phyloP scores from a whole-genome alignment of 2,888 invertebrate genomes.

The Apamea sordens region DNA sequence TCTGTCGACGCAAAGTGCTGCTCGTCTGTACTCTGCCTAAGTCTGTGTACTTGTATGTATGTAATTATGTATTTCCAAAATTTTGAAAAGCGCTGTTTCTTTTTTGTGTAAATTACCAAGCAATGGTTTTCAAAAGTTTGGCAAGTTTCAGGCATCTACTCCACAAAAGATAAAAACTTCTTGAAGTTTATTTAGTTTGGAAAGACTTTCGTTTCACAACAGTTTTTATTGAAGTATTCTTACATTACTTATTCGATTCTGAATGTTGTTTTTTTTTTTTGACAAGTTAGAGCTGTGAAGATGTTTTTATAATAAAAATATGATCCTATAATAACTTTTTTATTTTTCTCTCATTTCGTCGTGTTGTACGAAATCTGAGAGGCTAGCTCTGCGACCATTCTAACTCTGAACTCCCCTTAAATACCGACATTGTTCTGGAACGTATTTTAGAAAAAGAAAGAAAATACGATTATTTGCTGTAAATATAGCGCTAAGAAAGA shows the following conservation, averaged over 20 bases:
- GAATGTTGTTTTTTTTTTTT: too few relatives aligned
- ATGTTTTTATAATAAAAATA: constrained; percentile 48
- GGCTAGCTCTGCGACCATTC: background rate
- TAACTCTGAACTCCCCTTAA: background rate
- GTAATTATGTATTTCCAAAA: constrained; percentile 4
- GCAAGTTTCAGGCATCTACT: background rate
- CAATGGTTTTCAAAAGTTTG: background rate
- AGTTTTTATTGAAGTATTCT: constrained; percentile 18
- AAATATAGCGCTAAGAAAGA: background rate
- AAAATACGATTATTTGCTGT: background rate
- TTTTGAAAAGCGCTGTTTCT: background rate
- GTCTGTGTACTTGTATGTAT: background rate
- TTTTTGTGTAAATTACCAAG: background rate
- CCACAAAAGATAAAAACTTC: background rate
- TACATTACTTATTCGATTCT: background rate
- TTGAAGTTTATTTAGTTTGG: background rate
- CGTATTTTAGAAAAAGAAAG: background rate
- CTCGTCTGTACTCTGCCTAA: background rate
- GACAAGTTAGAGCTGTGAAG: constrained; percentile 36
- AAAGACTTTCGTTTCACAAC: background rate
- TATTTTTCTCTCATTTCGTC: background rate
- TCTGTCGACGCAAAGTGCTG: too few relatives aligned
- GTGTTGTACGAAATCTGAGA: background rate
- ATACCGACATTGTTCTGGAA: background rate
- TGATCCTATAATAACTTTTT: background rate